phyloP scores from a whole-genome alignment of 2,113 vertebrate genomes.

The Papio anubis region DNA sequence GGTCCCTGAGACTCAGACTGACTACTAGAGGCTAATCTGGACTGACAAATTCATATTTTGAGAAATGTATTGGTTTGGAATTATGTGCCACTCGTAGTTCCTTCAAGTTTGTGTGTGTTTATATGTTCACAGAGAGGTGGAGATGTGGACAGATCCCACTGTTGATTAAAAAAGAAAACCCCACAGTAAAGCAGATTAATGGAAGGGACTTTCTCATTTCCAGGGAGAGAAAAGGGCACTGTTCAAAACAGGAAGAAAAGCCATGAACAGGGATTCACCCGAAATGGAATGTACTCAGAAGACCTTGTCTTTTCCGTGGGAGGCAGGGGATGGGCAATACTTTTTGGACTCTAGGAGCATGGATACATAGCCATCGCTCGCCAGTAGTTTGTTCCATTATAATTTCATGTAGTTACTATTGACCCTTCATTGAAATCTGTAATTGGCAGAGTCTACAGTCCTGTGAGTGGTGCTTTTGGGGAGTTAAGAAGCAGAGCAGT shows the following conservation, averaged over 20 bases:
- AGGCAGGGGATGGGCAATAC: not conserved
- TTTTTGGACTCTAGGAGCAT: not conserved
- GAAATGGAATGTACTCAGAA: not conserved
- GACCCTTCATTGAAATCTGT: not conserved
- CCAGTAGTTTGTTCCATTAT: not conserved
- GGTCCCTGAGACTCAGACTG: not conserved
- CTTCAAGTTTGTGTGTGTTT: not conserved
- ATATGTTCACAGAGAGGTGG: too few relatives aligned
- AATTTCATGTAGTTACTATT: not conserved
- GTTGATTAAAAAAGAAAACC: not conserved
- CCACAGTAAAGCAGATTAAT: not conserved
- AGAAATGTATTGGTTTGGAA: not conserved
- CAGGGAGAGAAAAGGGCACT: not conserved
- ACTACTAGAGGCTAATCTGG: too few relatives aligned
- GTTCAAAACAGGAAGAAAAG: not conserved
- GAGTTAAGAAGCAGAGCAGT: not conserved
- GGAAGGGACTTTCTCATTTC: not conserved
- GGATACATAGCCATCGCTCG: not conserved
- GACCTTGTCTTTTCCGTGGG: not conserved
- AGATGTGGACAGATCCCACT: not conserved
- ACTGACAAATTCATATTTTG: not conserved
- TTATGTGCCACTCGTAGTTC: not conserved
- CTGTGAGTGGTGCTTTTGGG: not conserved
- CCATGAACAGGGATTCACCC: not conserved
- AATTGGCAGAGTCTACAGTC: not conserved